phyloP scores from a whole-genome alignment of 2,113 vertebrate genomes.

The Podiceps cristatus region DNA sequence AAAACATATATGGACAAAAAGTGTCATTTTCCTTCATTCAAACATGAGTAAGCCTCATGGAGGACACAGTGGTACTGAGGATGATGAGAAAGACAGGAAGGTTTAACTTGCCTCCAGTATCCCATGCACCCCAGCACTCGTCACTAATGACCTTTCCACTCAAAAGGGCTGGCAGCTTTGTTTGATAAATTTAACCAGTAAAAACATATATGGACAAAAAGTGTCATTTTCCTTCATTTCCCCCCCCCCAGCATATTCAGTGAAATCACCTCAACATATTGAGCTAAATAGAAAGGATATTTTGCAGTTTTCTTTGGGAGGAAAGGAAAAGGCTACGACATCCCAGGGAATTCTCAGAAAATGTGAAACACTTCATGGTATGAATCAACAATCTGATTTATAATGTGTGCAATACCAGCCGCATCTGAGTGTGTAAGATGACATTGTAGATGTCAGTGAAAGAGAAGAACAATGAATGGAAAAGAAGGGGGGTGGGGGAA shows the following conservation, averaged over 20 bases:
- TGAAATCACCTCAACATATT: background rate
- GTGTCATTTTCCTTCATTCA: background rate
- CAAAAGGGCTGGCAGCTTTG: background rate
- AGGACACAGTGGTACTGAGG: background rate
- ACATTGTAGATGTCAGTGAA: background rate
- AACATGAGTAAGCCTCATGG: background rate
- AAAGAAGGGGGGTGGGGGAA: background rate
- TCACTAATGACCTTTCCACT: background rate
- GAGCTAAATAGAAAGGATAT: background rate
- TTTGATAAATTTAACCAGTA: background rate
- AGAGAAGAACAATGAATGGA: background rate
- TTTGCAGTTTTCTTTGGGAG: background rate
- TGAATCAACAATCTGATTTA: background rate
- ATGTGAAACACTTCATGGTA: background rate
- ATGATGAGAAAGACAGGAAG: background rate
- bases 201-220: background rate
- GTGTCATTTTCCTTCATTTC: background rate
- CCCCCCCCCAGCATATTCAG: background rate
- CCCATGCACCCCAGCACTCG: fast-evolving
- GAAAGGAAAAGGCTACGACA: background rate
- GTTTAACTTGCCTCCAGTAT: background rate
- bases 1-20: background rate
- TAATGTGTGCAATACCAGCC: background rate
- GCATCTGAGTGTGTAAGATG: background rate
- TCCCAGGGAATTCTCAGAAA: background rate